phyloP scores from a whole-genome alignment of 1,140 invertebrate genomes.

The Pseudomyrmex cubaensis region DNA sequence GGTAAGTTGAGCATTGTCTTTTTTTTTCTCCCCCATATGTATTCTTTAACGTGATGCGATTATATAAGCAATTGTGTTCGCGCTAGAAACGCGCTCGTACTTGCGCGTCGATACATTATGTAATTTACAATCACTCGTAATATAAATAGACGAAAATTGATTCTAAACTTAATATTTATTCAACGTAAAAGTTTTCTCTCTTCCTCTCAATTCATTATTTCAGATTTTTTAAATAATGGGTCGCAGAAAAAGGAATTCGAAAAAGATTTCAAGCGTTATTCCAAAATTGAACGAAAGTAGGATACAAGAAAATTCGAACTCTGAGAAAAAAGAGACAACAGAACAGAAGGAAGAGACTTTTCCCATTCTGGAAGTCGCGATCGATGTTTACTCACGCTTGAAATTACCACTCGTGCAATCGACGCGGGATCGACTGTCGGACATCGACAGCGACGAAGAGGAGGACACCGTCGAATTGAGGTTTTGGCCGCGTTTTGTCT shows the following conservation, averaged over 20 bases:
- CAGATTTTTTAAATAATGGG: constrained; percentile 46
- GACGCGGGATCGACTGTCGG: not conserved
- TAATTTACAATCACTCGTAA: constrained; percentile 7
- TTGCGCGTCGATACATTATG: not conserved
- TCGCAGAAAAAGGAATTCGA: constrained; percentile 49
- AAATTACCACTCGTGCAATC: constrained; percentile 49
- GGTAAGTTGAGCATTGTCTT: constrained; percentile 29
- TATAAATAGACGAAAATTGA: too few relatives aligned
- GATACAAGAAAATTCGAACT: constrained; percentile 11
- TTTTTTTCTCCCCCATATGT: constrained; percentile 9
- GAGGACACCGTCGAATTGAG: constrained; percentile 75
- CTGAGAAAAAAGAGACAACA: not conserved
- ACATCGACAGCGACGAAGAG: constrained; percentile 71
- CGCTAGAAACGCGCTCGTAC: constrained; percentile 2
- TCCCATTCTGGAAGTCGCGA: constrained; percentile 16
- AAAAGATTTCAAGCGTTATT: not conserved
- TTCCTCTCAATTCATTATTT: constrained; percentile 15
- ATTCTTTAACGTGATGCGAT: constrained; percentile 6
- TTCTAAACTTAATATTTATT: too few relatives aligned
- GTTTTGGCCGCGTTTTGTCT: constrained; percentile 78
- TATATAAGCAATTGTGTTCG: constrained; percentile 31
- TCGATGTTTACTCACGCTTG: constrained; percentile 72
- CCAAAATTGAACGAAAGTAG: constrained; percentile 1
- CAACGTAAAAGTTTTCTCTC: not conserved
- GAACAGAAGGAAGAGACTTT: not conserved